Evolutionary conservation across 23 tunicate genomes (phyloP), one percentile per base, ranked within the genome.

Genomic region (Corella eumyota): DNA sequence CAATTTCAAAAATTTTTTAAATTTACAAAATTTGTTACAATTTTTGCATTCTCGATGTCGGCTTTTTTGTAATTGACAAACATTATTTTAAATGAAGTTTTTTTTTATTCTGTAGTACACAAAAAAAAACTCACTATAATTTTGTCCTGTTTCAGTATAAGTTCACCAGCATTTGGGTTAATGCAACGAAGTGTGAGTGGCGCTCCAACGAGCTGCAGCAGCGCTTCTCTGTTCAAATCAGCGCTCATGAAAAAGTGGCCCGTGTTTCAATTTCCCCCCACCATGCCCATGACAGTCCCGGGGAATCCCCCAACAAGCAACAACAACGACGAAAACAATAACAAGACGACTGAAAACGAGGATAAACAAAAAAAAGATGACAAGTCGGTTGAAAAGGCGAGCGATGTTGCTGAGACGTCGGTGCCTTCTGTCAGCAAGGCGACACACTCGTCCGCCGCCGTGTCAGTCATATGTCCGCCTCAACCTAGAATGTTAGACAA

Each of bases 211-310:
- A 66, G 82, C 23, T 58, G 65, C 32, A 63, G 58, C 81, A 84
- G 77, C 57, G 80, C 77, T 34, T 84, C 94, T 7, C 58, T 84
- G 56, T 61, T 84, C 1, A 84, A 84, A 57, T 84, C 94, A 17
- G 94, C 94, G 6, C 47, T 84, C 11, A 84, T 84, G 77, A 84
- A 75, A 35, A 84, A 64, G 24, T 27, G 51, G 68, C 83, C 83
- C 3, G 94, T 84, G 57, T 84, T 84, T 46, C 94, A 84, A 33
- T 84, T 84, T 50, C 94, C 94, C 17, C 82, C 94, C 1, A 62
- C 71, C 17, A 27, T 60, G 1, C 56, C 37, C 26, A 37, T 51
- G 11, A n/a, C n/a, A n/a, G n/a, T n/a, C n/a, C n/a, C n/a, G n/a
- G n/a, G n/a, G n/a, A 54, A 54, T 33, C 60, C 30, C 23, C 60